Conservation (phyloP, 2,797 vertebrate species). For the Myotis myotis region DNA sequence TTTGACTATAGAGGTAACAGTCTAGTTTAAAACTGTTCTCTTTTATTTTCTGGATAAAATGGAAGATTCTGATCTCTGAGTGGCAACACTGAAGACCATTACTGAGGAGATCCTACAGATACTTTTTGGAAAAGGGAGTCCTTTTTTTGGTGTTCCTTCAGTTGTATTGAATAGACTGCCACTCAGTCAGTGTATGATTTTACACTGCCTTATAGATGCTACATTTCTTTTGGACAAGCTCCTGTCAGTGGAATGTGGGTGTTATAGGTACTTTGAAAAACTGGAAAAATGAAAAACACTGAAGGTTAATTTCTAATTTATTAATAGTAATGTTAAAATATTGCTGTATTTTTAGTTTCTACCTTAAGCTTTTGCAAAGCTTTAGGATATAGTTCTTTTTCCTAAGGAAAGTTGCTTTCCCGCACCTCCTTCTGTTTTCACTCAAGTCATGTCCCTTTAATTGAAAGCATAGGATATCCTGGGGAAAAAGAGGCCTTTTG, state of each 20-base stretch:
- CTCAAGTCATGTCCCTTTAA: not conserved
- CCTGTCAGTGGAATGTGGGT: not conserved
- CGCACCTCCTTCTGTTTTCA: not conserved
- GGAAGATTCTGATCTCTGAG: not conserved
- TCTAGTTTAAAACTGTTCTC: constrained; percentile 20
- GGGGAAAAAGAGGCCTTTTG: not conserved
- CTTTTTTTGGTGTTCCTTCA: not conserved
- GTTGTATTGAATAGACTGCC: not conserved
- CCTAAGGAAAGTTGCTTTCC: not conserved
- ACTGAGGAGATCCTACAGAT: not conserved
- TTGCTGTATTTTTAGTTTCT: not conserved
- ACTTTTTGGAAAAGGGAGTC: not conserved
- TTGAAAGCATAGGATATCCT: not conserved
- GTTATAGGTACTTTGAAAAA: not conserved
- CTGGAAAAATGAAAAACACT: not conserved
- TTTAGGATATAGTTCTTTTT: not conserved
- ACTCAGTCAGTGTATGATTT: not conserved
- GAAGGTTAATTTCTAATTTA: not conserved
- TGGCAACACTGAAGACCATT: not conserved
- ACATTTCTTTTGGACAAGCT: not conserved
- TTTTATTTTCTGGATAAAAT: constrained; percentile 1
- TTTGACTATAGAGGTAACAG: not conserved
- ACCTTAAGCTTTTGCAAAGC: not conserved
- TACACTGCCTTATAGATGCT: not conserved
- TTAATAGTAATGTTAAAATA: not conserved